Conservation (phyloP, 2,888 invertebrate species). For the Pharmacophagus antenor region DNA sequence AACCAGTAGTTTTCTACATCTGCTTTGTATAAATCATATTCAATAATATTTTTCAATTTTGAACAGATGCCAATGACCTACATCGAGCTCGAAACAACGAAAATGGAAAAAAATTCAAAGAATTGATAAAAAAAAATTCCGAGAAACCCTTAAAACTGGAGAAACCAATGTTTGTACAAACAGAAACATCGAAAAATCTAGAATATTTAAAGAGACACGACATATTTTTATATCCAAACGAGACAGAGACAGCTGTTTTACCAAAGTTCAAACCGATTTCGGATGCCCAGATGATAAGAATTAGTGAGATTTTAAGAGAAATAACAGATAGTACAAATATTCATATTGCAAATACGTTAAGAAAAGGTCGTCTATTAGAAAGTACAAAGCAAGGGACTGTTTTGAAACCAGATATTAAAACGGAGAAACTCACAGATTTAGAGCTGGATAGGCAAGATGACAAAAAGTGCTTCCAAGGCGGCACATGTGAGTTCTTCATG, state of each 20-base stretch:
- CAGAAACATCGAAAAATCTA: slow-evolving; percentile 38
- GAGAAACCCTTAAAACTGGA: slow-evolving; percentile 39
- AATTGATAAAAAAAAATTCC: slow-evolving; percentile 45
- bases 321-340: slow-evolving; percentile 43
- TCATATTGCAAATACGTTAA: slow-evolving; percentile 40
- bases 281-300: slow-evolving; percentile 66
- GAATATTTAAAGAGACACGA: slow-evolving; percentile 50
- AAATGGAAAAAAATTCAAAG: slow-evolving; percentile 43
- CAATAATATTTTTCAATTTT: slow-evolving; percentile 48
- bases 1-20: slow-evolving; percentile 5
- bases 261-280: slow-evolving; percentile 72
- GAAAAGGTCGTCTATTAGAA: slow-evolving; percentile 54
- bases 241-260: slow-evolving; percentile 46
- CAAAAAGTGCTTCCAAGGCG: slow-evolving; percentile 84
- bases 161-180: slow-evolving; percentile 74
- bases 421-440: slow-evolving; percentile 34
- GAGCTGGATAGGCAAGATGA: slow-evolving; percentile 61
- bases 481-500: slow-evolving; percentile 94
- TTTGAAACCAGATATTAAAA: slow-evolving; percentile 32
- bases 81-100: slow-evolving; percentile 63
- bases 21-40: slow-evolving; percentile 35
- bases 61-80: slow-evolving; percentile 75
- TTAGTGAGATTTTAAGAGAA: slow-evolving; percentile 62
- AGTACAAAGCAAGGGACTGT: slow-evolving; percentile 32
- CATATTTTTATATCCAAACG: slow-evolving; percentile 52